Percentiles rank a stretch among this genome's conserved stretches.
phyloP scores from a whole-genome alignment of 2,113 vertebrate genomes.

The Glaucidium brasilianum region DNA sequence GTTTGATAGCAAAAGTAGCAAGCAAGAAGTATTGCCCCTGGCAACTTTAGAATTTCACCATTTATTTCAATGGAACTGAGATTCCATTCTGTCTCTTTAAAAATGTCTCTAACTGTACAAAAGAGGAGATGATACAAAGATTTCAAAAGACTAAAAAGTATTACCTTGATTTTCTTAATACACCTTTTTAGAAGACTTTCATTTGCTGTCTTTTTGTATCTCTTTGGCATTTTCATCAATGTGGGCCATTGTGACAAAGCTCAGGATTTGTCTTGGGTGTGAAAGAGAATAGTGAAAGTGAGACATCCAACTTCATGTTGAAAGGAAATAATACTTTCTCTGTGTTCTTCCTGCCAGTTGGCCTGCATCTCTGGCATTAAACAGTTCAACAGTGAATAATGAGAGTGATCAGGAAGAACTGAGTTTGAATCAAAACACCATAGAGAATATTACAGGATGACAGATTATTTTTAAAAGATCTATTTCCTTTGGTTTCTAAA shows the following conservation, averaged over 20 bases:
- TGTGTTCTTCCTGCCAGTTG: conserved; percentile 49
- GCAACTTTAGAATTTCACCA: background rate
- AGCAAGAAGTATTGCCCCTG: background rate
- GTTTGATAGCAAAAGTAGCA: background rate
- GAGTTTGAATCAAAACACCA: conserved; percentile 8
- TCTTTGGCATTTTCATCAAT: background rate
- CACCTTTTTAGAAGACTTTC: background rate
- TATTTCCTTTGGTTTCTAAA: conserved; percentile 39
- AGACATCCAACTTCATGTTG: conserved; percentile 63
- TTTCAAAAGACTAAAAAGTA: background rate
- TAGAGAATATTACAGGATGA: background rate
- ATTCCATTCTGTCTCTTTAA: background rate
- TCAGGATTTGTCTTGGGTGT: conserved; percentile 70
- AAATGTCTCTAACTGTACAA: background rate
- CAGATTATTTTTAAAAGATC: background rate
- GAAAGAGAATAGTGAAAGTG: conserved; percentile 67
- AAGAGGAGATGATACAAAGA: background rate
- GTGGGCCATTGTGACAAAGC: conserved; percentile 63
- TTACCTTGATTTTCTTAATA: background rate
- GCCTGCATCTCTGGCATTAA: conserved; percentile 67
- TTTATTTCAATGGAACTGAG: background rate
- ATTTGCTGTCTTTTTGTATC: background rate
- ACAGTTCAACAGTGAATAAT: conserved; percentile 67
- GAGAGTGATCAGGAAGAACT: conserved; percentile 46
- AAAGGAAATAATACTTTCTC: conserved; percentile 70